A percentile compares a stretch with the other conserved stretches of the same genome.
phyloP scores from a whole-genome alignment of 2,888 invertebrate species.

The Agrochola circellaris region DNA sequence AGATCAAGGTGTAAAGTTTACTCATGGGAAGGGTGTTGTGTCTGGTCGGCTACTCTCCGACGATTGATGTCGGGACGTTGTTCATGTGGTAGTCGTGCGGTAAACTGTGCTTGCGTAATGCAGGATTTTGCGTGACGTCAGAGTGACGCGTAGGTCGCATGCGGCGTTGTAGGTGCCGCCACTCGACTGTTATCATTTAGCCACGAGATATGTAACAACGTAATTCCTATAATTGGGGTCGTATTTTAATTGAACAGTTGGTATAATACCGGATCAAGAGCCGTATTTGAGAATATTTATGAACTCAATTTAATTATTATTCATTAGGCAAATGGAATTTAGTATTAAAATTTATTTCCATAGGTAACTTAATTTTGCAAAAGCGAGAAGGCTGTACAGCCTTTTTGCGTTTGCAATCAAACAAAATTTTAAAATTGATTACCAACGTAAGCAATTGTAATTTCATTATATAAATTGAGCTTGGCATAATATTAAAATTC shows the following conservation, averaged over 20 bases:
- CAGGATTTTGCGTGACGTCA: background rate
- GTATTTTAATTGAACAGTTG: background rate
- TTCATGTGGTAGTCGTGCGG: too few relatives aligned
- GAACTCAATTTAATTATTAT: conserved; percentile 1
- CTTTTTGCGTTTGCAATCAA: background rate
- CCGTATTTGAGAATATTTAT: conserved; percentile 9
- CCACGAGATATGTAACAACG: too few relatives aligned
- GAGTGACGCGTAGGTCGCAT: too few relatives aligned
- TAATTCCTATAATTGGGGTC: too few relatives aligned
- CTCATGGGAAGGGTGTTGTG: too few relatives aligned
- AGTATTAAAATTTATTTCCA: background rate
- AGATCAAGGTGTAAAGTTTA: too few relatives aligned
- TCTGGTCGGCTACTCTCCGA: too few relatives aligned
- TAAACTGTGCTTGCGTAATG: too few relatives aligned
- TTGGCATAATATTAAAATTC: background rate
- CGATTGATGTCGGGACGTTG: too few relatives aligned
- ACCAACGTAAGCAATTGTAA: conserved; percentile 6
- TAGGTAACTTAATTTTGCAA: background rate
- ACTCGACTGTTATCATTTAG: too few relatives aligned
- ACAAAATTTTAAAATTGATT: conserved; percentile 15
- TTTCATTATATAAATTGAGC: background rate
- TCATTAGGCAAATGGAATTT: conserved; percentile 13
- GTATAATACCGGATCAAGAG: background rate
- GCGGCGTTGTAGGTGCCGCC: too few relatives aligned
- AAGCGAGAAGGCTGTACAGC: background rate